These are phyloP conservation scores for Spea bombifrons DNA, from an alignment of 2,113 vertebrate genomes.

Conservation along the genomic window DNA sequence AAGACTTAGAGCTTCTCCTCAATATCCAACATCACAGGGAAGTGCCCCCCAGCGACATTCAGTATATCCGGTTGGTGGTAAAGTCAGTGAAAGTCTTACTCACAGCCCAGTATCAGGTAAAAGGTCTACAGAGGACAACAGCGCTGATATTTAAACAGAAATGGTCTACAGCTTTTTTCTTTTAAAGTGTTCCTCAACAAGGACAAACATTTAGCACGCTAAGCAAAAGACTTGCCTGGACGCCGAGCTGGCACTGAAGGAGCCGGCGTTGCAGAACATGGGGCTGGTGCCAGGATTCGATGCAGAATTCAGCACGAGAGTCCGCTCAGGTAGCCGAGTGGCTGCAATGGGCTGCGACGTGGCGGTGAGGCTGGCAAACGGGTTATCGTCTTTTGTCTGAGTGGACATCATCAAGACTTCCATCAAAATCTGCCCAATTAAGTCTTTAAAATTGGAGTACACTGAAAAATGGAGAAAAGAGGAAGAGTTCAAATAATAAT, in stretches of 20 bases:
- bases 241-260: constrained; percentile 87
- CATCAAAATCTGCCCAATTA: constrained; percentile 97
- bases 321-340: constrained; percentile 86
- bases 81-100: too few species aligned
- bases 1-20: too few species aligned
- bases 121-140: too few species aligned
- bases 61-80: too few species aligned
- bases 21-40: too few species aligned
- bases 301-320: constrained; percentile 75
- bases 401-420: constrained; percentile 98
- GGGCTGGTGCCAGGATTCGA: constrained; percentile 85
- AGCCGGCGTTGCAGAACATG: constrained; percentile 81
- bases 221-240: constrained; percentile 79
- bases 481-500: neutral
- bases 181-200: too few species aligned
- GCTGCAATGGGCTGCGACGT: constrained; percentile 90
- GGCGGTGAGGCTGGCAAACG: constrained; percentile 93
- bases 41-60: too few species aligned
- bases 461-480: constrained; percentile 58
- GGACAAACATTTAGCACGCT: too few species aligned
- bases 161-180: too few species aligned
- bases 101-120: too few species aligned
- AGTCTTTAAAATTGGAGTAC: constrained; percentile 94
- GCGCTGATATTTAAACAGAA: too few species aligned
- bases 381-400: constrained; percentile 88